Conservation (phyloP, 2,113 vertebrate species). For the Onychostruthus taczanowskii region DNA sequence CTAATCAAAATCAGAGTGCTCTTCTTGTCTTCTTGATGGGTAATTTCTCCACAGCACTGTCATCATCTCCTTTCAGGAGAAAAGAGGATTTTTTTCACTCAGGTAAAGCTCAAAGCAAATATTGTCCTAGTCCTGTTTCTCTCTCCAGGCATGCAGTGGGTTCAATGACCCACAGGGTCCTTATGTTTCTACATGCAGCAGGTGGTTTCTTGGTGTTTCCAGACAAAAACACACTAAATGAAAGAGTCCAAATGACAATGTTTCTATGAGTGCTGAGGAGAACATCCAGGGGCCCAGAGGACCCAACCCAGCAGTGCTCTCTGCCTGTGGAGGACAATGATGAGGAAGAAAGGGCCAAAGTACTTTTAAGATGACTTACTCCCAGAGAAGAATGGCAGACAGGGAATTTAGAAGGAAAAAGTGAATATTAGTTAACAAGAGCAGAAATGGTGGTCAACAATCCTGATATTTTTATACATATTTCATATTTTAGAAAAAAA, state of each 20-base stretch:
- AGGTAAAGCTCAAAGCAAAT: background rate
- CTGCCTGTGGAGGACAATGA: background rate
- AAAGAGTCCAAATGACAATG: background rate
- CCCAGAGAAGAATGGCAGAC: background rate
- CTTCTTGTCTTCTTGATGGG: background rate
- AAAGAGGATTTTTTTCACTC: background rate
- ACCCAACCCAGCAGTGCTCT: rapidly evolving
- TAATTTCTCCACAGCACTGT: background rate
- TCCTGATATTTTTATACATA: background rate
- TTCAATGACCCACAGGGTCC: background rate
- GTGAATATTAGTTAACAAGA: background rate
- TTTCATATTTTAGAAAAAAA: background rate
- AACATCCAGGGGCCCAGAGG: background rate
- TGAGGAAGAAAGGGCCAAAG: background rate
- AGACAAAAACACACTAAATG: background rate
- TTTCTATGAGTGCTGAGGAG: rapidly evolving
- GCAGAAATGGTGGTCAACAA: background rate
- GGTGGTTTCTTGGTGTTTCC: background rate
- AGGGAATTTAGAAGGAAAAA: background rate
- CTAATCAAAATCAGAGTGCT: background rate
- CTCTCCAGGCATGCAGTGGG: background rate
- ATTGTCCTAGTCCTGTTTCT: background rate
- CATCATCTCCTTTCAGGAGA: background rate
- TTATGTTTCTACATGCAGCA: background rate
- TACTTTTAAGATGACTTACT: background rate